Evolutionary conservation across 2,888 invertebrate species (phyloP).

Genomic region (Imbricaverruca yamaguchii): DNA sequence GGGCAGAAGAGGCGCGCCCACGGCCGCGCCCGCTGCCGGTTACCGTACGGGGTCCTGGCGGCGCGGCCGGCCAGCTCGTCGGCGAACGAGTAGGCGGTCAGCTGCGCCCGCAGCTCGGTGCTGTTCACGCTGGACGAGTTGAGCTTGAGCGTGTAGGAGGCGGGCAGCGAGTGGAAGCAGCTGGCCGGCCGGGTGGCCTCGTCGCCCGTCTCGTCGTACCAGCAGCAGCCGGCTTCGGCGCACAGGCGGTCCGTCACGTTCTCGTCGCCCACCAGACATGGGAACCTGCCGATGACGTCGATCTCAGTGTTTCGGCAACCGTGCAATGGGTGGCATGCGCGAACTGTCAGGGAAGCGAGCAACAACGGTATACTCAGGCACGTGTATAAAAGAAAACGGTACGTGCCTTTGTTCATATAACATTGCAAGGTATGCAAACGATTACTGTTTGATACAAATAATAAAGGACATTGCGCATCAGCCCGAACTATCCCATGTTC

Average conservation of each 20-base stretch:
- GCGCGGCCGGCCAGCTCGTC: conserved; percentile 19
- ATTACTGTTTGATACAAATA: too few species aligned
- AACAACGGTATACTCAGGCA: too few species aligned
- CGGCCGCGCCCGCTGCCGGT: conserved; percentile 21
- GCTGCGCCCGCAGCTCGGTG: not conserved
- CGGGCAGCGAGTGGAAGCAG: conserved; percentile 30
- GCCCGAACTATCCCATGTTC: too few species aligned
- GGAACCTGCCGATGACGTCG: not conserved
- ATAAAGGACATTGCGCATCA: too few species aligned
- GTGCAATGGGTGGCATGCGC: too few species aligned
- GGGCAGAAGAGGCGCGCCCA: conserved; percentile 23
- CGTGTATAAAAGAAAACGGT: too few species aligned
- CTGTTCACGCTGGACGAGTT: not conserved
- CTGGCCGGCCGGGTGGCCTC: not conserved
- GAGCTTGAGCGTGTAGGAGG: conserved; percentile 27
- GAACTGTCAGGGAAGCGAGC: too few species aligned
- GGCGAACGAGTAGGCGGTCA: conserved; percentile 20
- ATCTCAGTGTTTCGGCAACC: too few species aligned
- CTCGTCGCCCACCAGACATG: not conserved
- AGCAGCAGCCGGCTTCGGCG: not conserved
- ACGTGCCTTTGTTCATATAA: too few species aligned
- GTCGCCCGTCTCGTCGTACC: not conserved
- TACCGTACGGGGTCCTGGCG: conserved; percentile 25
- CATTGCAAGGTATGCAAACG: too few species aligned
- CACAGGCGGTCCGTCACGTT: not conserved